A percentile compares a stretch with the other conserved stretches of the same genome.
These are phyloP conservation scores for Rhynchonycteris naso DNA, from an alignment of 2,797 vertebrate species.

Conservation along the genomic window DNA sequence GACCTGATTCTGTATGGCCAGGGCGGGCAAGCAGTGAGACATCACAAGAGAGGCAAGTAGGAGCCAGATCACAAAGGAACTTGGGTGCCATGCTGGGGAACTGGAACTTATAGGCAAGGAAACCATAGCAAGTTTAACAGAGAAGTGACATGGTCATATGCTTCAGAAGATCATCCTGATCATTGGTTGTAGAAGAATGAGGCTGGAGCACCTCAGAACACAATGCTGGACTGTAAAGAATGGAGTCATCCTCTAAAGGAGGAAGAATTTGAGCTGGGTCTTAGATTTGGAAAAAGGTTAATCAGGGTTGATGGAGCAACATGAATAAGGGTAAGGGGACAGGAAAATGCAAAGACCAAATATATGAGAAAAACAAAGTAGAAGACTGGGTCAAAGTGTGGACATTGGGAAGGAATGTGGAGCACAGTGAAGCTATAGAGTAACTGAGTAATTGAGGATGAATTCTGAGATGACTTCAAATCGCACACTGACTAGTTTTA, in stretches of 20 bases:
- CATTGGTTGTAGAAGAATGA: background rate
- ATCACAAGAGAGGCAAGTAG: background rate
- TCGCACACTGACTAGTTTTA: background rate
- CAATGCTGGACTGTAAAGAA: background rate
- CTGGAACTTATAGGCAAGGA: background rate
- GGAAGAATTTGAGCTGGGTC: background rate
- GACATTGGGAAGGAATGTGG: background rate
- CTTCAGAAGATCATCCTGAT: background rate
- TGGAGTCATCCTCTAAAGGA: background rate
- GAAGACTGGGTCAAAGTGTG: background rate
- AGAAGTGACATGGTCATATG: background rate
- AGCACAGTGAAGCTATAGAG: background rate
- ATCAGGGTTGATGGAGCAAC: background rate
- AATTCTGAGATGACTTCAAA: background rate
- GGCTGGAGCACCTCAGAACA: background rate
- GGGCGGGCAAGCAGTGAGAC: background rate
- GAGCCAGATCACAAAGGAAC: background rate
- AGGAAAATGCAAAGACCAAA: background rate
- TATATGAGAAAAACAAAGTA: background rate
- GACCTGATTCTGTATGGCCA: background rate
- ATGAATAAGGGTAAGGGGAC: background rate
- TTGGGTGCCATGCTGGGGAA: background rate
- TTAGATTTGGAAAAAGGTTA: background rate
- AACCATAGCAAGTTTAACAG: background rate
- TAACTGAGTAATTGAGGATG: background rate